Evolutionary conservation across 2,797 vertebrate species (phyloP), one percentile per base, ranked within the genome.

Genomic region (Jordanella pulchra): DNA sequence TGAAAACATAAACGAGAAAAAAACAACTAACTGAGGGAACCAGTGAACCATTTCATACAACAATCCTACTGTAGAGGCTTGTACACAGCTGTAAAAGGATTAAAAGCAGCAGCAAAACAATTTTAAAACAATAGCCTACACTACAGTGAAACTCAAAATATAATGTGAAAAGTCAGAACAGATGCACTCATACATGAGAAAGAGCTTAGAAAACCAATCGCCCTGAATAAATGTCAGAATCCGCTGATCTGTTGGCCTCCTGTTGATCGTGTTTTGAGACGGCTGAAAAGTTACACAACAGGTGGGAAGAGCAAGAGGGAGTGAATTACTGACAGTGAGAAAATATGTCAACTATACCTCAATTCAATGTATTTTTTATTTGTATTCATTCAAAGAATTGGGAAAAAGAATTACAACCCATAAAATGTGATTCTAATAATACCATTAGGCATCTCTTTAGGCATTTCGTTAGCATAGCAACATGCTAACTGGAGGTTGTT

Each of bases 41-140:
- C 56, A 76, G 28, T 55, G 54, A 84, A 76, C 64, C 17, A 23
- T 85, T 80, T 78, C 39, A 65, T 58, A 77, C 75, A 64, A 44
- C 80, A 78, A 64, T 53, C 58, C 48, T 64, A 23, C 67, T 30
- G 61, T 54, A 11, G 66, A 69, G 25, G 64, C 35, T 75, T 66
- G 70, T 69, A 42, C 11, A 14, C 13, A 39, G 39, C 32, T 23
- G 4, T 6, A 11, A 51, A 51, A n/a, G 11, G 25, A 54, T 13
- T 54, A 11, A 54, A 54, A 54, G 11, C 53, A 13, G 11, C 25
- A 54, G 53, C n/a, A 25, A 54, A 9, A 54, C n/a, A 25, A 48
- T 23, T 42, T 4, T 13, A 61, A 61, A 39, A 2, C 58, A 39
- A n/a, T 39, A 1, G 13, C 13, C 18, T 13, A 14, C 18, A 4